Percentiles rank a stretch among this genome's conserved stretches.
Evolutionary conservation across 2,113 vertebrate genomes (phyloP).

Genomic region (Charina bottae): DNA sequence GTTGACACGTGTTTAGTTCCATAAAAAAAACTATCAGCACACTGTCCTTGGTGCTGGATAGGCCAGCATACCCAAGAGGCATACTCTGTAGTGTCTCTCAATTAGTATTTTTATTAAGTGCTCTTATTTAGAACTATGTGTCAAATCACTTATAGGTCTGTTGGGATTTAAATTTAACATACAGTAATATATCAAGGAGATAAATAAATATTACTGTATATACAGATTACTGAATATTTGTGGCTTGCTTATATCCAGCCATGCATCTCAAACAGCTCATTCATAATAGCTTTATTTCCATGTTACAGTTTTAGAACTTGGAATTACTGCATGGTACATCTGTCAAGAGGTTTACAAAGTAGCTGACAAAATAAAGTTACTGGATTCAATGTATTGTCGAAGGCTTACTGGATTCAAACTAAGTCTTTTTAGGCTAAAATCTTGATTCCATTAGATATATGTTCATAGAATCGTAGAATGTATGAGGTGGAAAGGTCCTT

Average conservation of each 20-base stretch:
- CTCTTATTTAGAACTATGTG: neutral
- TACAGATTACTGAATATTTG: neutral
- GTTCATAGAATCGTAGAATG: neutral
- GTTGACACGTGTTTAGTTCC: neutral
- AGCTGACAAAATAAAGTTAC: slow-evolving; percentile 47
- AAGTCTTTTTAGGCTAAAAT: neutral
- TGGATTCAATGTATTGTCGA: neutral
- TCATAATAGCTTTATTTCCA: neutral
- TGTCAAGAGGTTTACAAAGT: slow-evolving; percentile 1
- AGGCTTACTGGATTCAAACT: neutral
- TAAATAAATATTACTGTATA: neutral
- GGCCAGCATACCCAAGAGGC: neutral
- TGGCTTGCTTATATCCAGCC: neutral
- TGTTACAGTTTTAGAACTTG: slow-evolving; percentile 37
- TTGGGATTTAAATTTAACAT: neutral
- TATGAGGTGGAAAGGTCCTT: neutral
- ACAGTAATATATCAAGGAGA: neutral
- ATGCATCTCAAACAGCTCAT: neutral
- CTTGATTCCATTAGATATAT: neutral
- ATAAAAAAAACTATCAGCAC: neutral
- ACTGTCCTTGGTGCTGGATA: neutral
- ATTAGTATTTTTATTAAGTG: neutral
- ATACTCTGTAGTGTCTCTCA: neutral
- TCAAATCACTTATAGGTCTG: neutral
- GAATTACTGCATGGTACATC: slow-evolving; percentile 34